phyloP scores from a whole-genome alignment of 2,888 invertebrate species.

The Stramonita haemastoma region DNA sequence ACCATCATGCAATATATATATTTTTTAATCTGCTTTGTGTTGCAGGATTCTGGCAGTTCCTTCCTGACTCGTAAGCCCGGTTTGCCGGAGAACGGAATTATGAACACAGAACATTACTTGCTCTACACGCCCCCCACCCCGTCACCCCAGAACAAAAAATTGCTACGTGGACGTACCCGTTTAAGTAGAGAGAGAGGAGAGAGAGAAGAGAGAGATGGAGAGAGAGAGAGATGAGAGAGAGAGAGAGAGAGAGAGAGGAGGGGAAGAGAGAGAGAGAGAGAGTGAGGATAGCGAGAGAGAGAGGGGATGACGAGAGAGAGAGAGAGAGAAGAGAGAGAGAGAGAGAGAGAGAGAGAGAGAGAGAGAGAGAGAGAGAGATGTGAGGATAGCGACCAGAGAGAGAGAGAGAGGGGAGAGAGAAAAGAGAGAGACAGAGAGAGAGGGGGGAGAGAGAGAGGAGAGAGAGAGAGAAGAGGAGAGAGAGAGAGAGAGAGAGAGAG shows the following conservation, averaged over 20 bases:
- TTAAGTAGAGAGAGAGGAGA: too few species aligned
- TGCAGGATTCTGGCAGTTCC: too few species aligned
- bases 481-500: background rate
- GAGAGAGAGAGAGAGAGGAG: background rate
- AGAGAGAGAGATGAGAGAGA: conserved; percentile 1
- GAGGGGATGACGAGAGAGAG: background rate
- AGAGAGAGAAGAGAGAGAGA: conserved; percentile 38
- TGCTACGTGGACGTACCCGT: too few species aligned
- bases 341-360: conserved; percentile 31
- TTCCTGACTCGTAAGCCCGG: too few species aligned
- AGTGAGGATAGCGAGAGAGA: background rate
- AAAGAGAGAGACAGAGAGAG: background rate
- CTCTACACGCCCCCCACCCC: too few species aligned
- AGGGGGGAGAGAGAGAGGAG: background rate
- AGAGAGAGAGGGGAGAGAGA: background rate
- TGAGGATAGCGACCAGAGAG: background rate
- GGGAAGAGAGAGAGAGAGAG: conserved; percentile 23
- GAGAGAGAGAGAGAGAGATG: conserved; percentile 22
- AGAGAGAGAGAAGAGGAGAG: conserved; percentile 21
- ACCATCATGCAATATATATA: too few species aligned
- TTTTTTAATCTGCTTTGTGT: too few species aligned
- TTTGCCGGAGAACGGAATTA: too few species aligned
- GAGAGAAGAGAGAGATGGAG: too few species aligned
- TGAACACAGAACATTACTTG: too few species aligned
- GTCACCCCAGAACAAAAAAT: too few species aligned